Conservation (phyloP, 2,797 vertebrate species). For the Chelmon rostratus region DNA sequence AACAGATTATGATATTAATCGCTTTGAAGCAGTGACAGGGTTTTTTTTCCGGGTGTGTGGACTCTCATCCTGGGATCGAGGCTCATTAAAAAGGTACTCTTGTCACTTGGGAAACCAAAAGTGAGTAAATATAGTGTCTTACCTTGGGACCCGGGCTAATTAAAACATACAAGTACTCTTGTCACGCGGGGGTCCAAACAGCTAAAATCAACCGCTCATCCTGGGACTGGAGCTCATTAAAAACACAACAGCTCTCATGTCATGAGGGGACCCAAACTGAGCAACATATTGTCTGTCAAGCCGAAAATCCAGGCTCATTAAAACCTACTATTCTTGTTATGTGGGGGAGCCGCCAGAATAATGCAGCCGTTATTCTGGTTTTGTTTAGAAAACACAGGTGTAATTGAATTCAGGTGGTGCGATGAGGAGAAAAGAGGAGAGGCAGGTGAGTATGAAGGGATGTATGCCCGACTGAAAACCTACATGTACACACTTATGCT, state of each 20-base stretch:
- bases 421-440: conserved; percentile 7
- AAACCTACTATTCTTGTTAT: conserved; percentile 57
- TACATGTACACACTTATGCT: not conserved
- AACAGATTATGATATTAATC: conserved; percentile 16
- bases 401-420: conserved; percentile 27
- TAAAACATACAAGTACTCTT: conserved; percentile 57
- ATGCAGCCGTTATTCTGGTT: not conserved
- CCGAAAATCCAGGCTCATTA: conserved; percentile 57
- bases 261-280: conserved; percentile 28
- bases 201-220: conserved; percentile 36
- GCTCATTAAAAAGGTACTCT: conserved; percentile 63
- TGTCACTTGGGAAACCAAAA: conserved; percentile 46
- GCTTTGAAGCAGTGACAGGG: not conserved
- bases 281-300: conserved; percentile 56
- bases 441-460: not conserved
- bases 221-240: conserved; percentile 65
- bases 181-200: conserved; percentile 49
- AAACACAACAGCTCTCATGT: conserved; percentile 35
- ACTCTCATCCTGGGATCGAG: conserved; percentile 29
- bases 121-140: conserved; percentile 55
- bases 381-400: conserved; percentile 26
- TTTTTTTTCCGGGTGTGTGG: not conserved
- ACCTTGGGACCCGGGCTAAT: conserved; percentile 54
- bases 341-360: conserved; percentile 12
- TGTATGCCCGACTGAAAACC: not conserved